Evolutionary conservation across 2,797 vertebrate species (phyloP).

Genomic region (Anisognathus igniventris): DNA sequence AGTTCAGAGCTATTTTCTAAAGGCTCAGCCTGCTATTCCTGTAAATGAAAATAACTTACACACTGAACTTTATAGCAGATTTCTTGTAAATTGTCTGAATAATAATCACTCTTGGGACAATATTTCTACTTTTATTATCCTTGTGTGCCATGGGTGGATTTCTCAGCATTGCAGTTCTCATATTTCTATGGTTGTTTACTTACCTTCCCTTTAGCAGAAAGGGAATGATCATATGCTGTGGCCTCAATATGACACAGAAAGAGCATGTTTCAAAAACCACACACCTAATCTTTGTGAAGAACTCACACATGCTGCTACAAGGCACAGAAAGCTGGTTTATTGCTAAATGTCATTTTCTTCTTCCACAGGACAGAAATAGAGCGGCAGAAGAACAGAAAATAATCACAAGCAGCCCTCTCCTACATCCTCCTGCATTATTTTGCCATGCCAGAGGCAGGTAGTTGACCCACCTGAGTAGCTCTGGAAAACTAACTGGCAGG

Average conservation of each 20-base stretch:
- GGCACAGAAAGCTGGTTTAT: neutral
- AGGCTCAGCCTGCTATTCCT: neutral
- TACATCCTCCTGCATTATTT: neutral
- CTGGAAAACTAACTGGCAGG: neutral
- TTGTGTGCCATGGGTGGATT: neutral
- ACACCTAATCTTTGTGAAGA: neutral
- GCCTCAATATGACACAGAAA: neutral
- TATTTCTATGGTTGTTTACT: neutral
- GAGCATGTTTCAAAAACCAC: neutral
- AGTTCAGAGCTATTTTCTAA: neutral
- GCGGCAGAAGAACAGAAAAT: neutral
- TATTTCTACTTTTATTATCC: neutral
- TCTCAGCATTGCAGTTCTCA: neutral
- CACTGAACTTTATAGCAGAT: neutral
- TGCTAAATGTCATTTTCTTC: neutral
- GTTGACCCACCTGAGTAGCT: neutral
- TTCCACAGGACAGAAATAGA: neutral
- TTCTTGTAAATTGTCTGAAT: constrained; percentile 1
- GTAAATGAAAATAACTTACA: neutral
- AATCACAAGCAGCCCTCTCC: neutral
- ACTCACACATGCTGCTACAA: neutral
- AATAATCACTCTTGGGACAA: neutral
- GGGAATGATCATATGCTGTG: neutral
- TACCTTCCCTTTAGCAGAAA: neutral
- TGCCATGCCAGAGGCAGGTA: neutral